phyloP scores from a whole-genome alignment of 2,797 vertebrate genomes.

The Simalia tracyae region DNA sequence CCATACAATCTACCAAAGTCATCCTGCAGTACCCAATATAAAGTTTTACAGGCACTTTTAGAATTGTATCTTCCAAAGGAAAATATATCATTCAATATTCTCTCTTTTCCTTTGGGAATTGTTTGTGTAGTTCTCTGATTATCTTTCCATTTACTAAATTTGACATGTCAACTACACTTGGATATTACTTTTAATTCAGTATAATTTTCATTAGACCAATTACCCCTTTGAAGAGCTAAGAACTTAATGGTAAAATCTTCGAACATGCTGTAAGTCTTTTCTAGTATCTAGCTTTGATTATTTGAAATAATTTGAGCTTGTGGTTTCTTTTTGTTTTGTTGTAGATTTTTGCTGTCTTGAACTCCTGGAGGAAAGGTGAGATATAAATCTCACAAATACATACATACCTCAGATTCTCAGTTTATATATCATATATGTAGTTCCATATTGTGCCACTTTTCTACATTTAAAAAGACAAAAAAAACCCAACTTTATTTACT shows the following conservation, averaged over 20 bases:
- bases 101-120: slow-evolving; percentile 22
- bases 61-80: slow-evolving; percentile 25
- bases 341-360: not conserved
- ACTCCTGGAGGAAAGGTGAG: too few species aligned
- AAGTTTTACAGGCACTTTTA: slow-evolving; percentile 21
- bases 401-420: not conserved
- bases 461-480: not conserved
- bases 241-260: not conserved
- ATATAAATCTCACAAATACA: too few species aligned
- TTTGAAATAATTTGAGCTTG: not conserved
- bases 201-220: slow-evolving; percentile 9
- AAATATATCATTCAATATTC: not conserved
- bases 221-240: not conserved
- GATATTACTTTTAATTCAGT: slow-evolving; percentile 21
- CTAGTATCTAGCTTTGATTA: not conserved
- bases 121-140: not conserved
- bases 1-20: not conserved
- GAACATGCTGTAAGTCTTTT: not conserved
- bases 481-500: not conserved
- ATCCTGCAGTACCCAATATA: not conserved
- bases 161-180: slow-evolving; percentile 9
- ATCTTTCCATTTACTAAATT: not conserved
- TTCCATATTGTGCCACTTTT: not conserved
- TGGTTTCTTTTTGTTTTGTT: not conserved
- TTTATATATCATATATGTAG: not conserved